Evolutionary conservation across 2,797 vertebrate species (phyloP).

Genomic region (Monodelphis domestica): DNA sequence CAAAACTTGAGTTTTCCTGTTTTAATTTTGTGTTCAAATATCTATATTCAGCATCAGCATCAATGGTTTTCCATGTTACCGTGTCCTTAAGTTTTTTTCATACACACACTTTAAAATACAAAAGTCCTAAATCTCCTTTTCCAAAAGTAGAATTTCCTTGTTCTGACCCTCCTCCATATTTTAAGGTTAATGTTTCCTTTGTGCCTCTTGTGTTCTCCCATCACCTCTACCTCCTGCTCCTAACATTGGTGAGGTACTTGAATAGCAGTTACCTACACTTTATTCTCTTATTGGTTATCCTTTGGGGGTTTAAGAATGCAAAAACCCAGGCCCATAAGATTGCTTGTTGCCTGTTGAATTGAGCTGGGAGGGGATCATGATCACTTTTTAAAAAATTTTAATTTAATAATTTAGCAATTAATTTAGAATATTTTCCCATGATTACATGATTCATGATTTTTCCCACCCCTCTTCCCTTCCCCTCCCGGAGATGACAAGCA

Average conservation of each 20-base stretch:
- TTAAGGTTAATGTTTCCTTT: not conserved
- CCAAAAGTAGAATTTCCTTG: not conserved
- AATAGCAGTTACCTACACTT: not conserved
- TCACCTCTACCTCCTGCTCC: not conserved
- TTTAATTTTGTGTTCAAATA: not conserved
- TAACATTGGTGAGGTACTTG: not conserved
- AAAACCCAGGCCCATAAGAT: not conserved
- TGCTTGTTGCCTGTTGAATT: not conserved
- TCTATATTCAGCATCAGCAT: not conserved
- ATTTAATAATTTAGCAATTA: no score
- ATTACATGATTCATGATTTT: no score
- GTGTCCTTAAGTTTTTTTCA: not conserved
- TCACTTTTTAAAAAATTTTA: no score
- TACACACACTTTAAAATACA: not conserved
- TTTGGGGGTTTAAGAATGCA: not conserved
- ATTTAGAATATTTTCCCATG: no score
- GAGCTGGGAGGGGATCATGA: not conserved
- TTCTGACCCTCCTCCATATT: not conserved
- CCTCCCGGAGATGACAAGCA: no score
- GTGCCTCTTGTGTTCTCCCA: not conserved
- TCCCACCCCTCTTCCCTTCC: no score
- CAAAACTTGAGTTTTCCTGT: constrained; percentile 14
- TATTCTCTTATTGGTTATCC: not conserved
- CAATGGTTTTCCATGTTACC: not conserved
- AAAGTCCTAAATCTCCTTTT: not conserved